Evolutionary conservation across 2,797 vertebrate genomes (phyloP), one percentile per base, ranked within the genome.

Genomic region (Danio albolineatus): DNA sequence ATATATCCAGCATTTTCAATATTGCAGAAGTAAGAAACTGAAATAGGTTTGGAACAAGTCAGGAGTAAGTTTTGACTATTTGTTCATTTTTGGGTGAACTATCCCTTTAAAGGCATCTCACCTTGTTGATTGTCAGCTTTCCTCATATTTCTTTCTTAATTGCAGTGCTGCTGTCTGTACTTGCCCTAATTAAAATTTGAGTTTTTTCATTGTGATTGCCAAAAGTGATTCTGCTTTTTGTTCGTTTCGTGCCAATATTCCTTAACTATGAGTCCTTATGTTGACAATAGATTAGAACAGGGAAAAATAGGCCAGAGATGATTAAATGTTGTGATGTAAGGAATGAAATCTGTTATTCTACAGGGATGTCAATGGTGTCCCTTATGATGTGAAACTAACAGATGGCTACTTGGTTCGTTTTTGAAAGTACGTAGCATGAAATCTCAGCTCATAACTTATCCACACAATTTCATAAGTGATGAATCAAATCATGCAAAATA

Each of bases 171-270:
- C 1, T 82, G 79, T 19, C 48, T 65, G 51, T 28, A 66, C 71
- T 61, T n/a, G 75, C 49, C 65, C n/a, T 21, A 67, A 61, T 81
- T 66, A 43, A 28, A 61, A 71, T 51, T 19, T 46, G 38, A 48
- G 53, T 48, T 19, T 62, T 44, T 51, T 70, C 21, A 28, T 51
- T 51, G 54, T 36, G 0, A 56, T 62, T 78, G 65, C 66, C 76
- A 78, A 70, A 49, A 61, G 4, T n/a, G 1, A 51, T 51, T 59
- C 7, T 19, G n/a, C 12, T 41, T 7, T 69, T 57, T 69, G 16
- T 59, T 53, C 76, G 51, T 57, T 46, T 1, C 38, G 43, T 48
- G 75, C 53, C 44, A 60, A 1, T 70, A 49, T 69, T 69, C 10
- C 6, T 44, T 57, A 17, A 46, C 14, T 38, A 54, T 21, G 39